Evolutionary conservation across 2,113 vertebrate species (phyloP).

Genomic region (Heptranchias perlo): DNA sequence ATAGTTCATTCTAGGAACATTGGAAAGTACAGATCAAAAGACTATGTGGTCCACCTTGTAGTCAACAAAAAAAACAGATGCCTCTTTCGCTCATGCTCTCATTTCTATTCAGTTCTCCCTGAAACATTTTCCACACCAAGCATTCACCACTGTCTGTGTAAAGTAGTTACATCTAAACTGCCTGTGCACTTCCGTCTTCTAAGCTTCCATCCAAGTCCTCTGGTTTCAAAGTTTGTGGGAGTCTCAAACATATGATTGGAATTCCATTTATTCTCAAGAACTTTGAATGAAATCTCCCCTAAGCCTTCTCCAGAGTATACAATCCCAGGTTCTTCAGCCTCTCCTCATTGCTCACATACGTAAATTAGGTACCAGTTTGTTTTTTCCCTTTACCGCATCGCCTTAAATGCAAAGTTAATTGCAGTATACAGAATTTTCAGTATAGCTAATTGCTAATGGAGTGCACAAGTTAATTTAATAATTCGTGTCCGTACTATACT

Average conservation of each 20-base stretch:
- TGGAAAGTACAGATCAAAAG: too few species aligned
- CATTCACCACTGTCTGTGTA: neutral
- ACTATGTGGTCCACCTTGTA: too few species aligned
- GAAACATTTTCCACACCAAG: neutral
- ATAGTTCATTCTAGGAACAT: neutral
- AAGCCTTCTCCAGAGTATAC: neutral
- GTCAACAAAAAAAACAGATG: too few species aligned
- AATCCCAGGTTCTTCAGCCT: neutral
- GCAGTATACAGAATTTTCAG: neutral
- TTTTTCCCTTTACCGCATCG: neutral
- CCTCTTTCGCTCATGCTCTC: too few species aligned
- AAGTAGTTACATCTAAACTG: neutral
- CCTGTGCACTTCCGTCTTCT: neutral
- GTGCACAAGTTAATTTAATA: neutral
- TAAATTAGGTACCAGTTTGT: neutral
- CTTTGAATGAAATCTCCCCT: neutral
- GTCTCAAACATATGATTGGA: neutral
- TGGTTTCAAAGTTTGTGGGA: neutral
- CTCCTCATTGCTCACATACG: neutral
- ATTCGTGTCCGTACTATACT: neutral
- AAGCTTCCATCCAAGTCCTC: neutral
- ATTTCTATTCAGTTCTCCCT: neutral
- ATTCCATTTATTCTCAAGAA: neutral
- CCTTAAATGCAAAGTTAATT: neutral
- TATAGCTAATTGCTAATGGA: neutral